phyloP scores from a whole-genome alignment of 2,888 invertebrate species.

The Clanis bilineata region DNA sequence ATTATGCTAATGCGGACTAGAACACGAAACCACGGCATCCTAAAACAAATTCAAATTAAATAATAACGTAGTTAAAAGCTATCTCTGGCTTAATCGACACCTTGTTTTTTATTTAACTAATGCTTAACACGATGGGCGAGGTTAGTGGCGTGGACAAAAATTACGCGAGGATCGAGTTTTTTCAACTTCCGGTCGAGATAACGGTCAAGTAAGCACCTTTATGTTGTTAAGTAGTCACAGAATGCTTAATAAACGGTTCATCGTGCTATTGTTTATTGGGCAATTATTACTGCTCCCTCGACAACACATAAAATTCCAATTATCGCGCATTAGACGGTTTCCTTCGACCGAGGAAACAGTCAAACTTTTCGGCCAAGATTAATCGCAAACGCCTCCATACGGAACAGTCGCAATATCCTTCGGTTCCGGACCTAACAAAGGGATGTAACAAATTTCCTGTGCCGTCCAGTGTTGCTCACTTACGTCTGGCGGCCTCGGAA shows the following conservation, averaged over 20 bases:
- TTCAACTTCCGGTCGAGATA: constrained; percentile 74
- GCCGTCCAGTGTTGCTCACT: constrained; percentile 54
- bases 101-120: constrained; percentile 70
- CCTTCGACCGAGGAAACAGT: constrained; percentile 49
- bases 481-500: constrained; percentile 46
- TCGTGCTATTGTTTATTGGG: constrained; percentile 52
- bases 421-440: constrained; percentile 64
- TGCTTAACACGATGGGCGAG: constrained; percentile 54
- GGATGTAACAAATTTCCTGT: constrained; percentile 62
- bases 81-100: constrained; percentile 72
- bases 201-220: constrained; percentile 73
- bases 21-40: constrained; percentile 44
- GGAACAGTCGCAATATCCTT: constrained; percentile 65
- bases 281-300: constrained; percentile 43
- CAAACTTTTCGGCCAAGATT: constrained; percentile 58
- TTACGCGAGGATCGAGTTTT: constrained; percentile 68
- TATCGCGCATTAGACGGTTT: constrained; percentile 67
- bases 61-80: constrained; percentile 65
- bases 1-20: constrained; percentile 40
- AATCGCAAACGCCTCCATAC: constrained; percentile 54
- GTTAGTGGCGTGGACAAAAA: constrained; percentile 59
- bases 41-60: constrained; percentile 65
- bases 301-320: constrained; percentile 56
- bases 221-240: constrained; percentile 65
- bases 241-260: constrained; percentile 58